phyloP scores from a whole-genome alignment of 2,888 invertebrate genomes.

The Gastrophysa polygoni region DNA sequence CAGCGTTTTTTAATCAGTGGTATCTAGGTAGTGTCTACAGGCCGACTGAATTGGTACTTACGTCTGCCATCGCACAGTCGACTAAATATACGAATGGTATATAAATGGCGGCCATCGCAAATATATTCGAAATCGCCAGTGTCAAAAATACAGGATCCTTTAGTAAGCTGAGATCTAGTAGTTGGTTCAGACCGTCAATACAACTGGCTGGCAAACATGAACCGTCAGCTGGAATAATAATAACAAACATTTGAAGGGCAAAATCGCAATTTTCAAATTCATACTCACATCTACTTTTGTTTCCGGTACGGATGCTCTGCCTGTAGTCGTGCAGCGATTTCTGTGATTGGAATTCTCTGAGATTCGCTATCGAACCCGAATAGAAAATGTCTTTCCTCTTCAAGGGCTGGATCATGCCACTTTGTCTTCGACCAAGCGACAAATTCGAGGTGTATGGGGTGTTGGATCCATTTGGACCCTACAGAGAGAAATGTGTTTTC shows the following conservation, averaged over 20 bases:
- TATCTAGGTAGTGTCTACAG: too few species aligned
- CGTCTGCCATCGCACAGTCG: constrained; percentile 75
- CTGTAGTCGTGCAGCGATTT: constrained; percentile 89
- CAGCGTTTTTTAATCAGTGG: too few species aligned
- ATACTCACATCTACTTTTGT: neutral
- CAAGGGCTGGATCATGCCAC: constrained; percentile 80
- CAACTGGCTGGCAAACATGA: constrained; percentile 61
- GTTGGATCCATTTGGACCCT: neutral
- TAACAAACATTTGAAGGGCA: neutral
- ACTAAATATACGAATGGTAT: constrained; percentile 96
- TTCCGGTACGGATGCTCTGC: constrained; percentile 81
- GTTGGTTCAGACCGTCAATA: constrained; percentile 71
- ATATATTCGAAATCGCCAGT: constrained; percentile 90
- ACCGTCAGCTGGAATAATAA: constrained; percentile 21
- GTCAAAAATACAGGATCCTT: constrained; percentile 89
- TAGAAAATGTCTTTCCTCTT: constrained; percentile 97
- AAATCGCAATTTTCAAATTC: neutral
- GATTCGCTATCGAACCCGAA: constrained; percentile 90
- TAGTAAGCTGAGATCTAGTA: constrained; percentile 65
- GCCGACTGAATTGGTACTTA: constrained; percentile 60
- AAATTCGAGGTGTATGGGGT: neutral
- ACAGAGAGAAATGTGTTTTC: too few species aligned
- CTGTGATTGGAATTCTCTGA: constrained; percentile 92
- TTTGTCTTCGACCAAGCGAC: constrained; percentile 42
- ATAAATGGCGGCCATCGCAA: constrained; percentile 97